Evolutionary conservation across 2,113 vertebrate species (phyloP), one percentile per base, ranked within the genome.

Genomic region (Noctilio leporinus): DNA sequence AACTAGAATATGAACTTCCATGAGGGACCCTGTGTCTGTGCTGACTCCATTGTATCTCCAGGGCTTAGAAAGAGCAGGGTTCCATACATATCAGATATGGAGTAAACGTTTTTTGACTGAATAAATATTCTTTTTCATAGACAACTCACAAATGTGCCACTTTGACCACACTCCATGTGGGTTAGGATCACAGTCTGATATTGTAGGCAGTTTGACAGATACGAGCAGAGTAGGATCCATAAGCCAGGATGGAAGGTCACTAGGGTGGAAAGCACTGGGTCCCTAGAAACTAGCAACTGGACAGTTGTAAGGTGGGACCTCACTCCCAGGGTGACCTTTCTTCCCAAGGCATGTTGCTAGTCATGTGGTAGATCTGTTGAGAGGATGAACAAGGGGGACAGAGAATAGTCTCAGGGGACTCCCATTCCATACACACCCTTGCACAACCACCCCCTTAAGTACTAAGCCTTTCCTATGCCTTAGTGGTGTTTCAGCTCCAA

Each of bases 31-130:
- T 64, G 22, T 64, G 22, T 76, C n/a, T 95, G 17, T 38, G 53
- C 38, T 19, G 40, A 83, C 47, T 22, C 73, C 45, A 33, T 9
- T 33, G 40, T 38, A 12, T 84, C 51, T 80, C 70, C 40, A 70
- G 33, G 70, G 28, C 3, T 90, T 67, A 83, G 51, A n/a, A 49
- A 65, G 69, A n/a, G 65, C 7, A 43, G 51, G 53, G 24, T 45
- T 57, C 20, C 4, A 4, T 10, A 73, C 5, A 40, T 10, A 75
- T 33, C 59, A 87, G 67, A 47, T 45, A 85, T 3, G 7, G 49
- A 75, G 45, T n/a, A 92, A 83, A 92, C 78, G 83, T 67, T 95
- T 88, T 89, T 67, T 67, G 47, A 69, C 69, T 84, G 33, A 82
- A 75, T 87, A 77, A 83, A 40, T 75, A 70, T 47, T 67, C 35